These are phyloP conservation scores for Eristalis intricaria DNA, from an alignment of 2,888 invertebrate species.

Conservation along the genomic window DNA sequence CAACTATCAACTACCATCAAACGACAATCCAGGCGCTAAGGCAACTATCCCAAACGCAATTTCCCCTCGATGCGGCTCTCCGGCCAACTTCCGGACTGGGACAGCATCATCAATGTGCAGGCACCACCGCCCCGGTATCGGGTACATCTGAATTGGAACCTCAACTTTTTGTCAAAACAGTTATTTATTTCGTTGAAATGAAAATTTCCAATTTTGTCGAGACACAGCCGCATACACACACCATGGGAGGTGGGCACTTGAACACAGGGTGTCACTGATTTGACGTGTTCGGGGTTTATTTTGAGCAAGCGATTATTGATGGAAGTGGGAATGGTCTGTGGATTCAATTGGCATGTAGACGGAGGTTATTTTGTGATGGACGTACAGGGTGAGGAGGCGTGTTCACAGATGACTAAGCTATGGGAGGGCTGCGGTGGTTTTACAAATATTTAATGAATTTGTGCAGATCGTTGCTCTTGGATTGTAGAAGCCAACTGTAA, in stretches of 20 bases:
- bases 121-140: conserved; percentile 4
- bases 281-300: background rate
- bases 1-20: background rate
- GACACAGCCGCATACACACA: background rate
- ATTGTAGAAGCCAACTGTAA: too few species aligned
- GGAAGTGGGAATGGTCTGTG: too few species aligned
- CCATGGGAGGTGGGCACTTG: background rate
- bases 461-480: too few species aligned
- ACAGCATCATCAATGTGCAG: background rate
- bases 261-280: background rate
- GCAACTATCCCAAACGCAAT: conserved; percentile 14
- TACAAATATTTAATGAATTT: too few species aligned
- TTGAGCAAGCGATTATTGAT: background rate
- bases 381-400: too few species aligned
- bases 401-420: too few species aligned
- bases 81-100: background rate
- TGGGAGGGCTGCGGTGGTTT: too few species aligned
- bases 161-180: conserved; percentile 20
- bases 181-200: conserved; percentile 27
- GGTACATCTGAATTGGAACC: conserved; percentile 4
- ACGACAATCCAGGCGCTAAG: background rate
- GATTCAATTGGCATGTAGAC: too few species aligned
- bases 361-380: background rate
- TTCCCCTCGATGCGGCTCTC: conserved; percentile 11
- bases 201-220: conserved; percentile 20